Conservation (phyloP, 1,140 invertebrate genomes). For the Psilanteris sp. region DNA sequence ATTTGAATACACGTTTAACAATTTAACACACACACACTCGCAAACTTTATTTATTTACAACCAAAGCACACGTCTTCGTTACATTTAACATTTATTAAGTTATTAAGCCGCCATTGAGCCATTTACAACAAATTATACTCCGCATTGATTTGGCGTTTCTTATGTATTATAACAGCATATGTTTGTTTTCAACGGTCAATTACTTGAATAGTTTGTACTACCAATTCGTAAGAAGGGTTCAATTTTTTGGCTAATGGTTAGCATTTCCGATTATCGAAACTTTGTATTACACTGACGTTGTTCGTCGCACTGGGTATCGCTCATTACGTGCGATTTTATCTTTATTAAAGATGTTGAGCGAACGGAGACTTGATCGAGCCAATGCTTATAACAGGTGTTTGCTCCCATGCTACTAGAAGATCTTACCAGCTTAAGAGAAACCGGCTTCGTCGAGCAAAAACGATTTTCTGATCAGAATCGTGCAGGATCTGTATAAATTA, state of each 20-base stretch:
- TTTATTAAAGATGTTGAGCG: constrained; percentile 64
- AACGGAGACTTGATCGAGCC: constrained; percentile 53
- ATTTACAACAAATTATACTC: constrained; percentile 43
- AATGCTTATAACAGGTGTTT: constrained; percentile 63
- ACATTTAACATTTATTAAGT: constrained; percentile 20
- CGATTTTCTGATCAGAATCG: constrained; percentile 48
- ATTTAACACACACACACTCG: too few relatives aligned
- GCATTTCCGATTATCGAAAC: constrained; percentile 29
- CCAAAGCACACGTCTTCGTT: too few relatives aligned
- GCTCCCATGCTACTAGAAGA: constrained; percentile 53
- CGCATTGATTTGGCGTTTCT: constrained; percentile 12
- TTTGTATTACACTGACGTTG: constrained; percentile 43
- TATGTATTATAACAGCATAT: constrained; percentile 5
- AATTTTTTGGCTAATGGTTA: constrained; percentile 50
- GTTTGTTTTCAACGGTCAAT: constrained; percentile 54
- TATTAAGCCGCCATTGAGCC: constrained; percentile 17
- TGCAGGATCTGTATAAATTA: constrained; percentile 50
- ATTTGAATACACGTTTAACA: too few relatives aligned
- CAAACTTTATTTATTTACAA: too few relatives aligned
- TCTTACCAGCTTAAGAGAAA: constrained; percentile 38
- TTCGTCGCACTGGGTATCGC: constrained; percentile 64
- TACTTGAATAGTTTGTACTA: constrained; percentile 38
- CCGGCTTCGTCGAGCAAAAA: constrained; percentile 40
- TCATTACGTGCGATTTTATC: constrained; percentile 69
- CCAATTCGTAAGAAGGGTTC: constrained; percentile 47